These are phyloP conservation scores for Zeuzera pyrina DNA, from an alignment of 2,888 invertebrate genomes.

Conservation along the genomic window DNA sequence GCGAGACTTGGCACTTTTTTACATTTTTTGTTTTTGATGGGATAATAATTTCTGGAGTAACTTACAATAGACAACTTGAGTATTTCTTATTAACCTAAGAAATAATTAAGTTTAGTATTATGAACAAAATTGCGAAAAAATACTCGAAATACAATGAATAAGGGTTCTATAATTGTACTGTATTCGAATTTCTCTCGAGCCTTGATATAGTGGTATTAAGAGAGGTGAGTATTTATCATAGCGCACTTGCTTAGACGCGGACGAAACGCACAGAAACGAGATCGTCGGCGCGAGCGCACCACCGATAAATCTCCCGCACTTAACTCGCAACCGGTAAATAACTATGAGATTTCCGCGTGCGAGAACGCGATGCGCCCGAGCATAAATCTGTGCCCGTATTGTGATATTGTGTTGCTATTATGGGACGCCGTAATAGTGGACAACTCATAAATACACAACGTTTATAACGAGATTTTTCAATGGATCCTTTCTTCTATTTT, in stretches of 20 bases:
- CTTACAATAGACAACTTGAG: too few relatives aligned
- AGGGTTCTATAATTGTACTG: too few relatives aligned
- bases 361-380: conserved; percentile 61
- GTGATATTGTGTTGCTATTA: conserved; percentile 74
- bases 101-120: too few relatives aligned
- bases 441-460: conserved; percentile 59
- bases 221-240: conserved; percentile 25
- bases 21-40: too few relatives aligned
- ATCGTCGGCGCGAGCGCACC: conserved; percentile 44
- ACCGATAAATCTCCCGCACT: conserved; percentile 71
- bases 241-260: conserved; percentile 27
- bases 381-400: conserved; percentile 71
- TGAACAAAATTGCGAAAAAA: too few relatives aligned
- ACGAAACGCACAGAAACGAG: conserved; percentile 63
- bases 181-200: conserved; percentile 31
- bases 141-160: too few relatives aligned
- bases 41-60: too few relatives aligned
- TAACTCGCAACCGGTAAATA: conserved; percentile 72
- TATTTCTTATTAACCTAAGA: too few relatives aligned
- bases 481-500: too few relatives aligned
- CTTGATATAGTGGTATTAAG: conserved; percentile 40
- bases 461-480: too few relatives aligned
- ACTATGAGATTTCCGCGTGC: conserved; percentile 73
- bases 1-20: too few relatives aligned
- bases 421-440: conserved; percentile 52